Evolutionary conservation across 2,888 invertebrate genomes (phyloP).

Genomic region (Phyllotreta cruciferae): DNA sequence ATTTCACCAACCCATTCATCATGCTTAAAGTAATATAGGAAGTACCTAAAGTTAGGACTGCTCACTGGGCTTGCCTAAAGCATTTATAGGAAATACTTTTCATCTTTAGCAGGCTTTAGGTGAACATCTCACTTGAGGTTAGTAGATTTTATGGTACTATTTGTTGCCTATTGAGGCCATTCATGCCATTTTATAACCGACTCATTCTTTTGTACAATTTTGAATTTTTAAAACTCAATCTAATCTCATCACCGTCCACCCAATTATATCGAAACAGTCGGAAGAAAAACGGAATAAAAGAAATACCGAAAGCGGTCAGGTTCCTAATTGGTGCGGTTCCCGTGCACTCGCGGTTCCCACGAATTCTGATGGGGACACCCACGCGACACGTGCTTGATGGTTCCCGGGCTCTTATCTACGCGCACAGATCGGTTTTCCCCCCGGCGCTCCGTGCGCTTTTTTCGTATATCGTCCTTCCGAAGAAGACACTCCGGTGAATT

Average conservation of each 20-base stretch:
- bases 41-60: no score
- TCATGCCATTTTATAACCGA: no score
- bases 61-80: no score
- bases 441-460: conserved; percentile 32
- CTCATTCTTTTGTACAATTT: no score
- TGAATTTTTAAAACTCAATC: no score
- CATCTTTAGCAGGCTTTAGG: no score
- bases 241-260: conserved; percentile 32
- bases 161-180: no score
- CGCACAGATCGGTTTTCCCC: conserved; percentile 36
- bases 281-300: conserved; percentile 27
- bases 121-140: no score
- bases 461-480: conserved; percentile 16
- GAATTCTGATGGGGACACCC: conserved; percentile 48
- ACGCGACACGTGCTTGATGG: conserved; percentile 49
- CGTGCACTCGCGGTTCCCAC: conserved; percentile 49
- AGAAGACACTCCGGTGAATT: background rate
- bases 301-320: conserved; percentile 33
- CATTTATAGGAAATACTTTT: no score
- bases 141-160: no score
- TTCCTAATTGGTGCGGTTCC: conserved; percentile 50
- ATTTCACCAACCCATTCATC: no score
- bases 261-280: conserved; percentile 30
- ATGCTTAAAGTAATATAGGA: no score
- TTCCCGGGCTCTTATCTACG: conserved; percentile 40